Evolutionary conservation across 1,140 invertebrate species (phyloP).

Genomic region (Pachyrhynchus sulphureomaculatus): DNA sequence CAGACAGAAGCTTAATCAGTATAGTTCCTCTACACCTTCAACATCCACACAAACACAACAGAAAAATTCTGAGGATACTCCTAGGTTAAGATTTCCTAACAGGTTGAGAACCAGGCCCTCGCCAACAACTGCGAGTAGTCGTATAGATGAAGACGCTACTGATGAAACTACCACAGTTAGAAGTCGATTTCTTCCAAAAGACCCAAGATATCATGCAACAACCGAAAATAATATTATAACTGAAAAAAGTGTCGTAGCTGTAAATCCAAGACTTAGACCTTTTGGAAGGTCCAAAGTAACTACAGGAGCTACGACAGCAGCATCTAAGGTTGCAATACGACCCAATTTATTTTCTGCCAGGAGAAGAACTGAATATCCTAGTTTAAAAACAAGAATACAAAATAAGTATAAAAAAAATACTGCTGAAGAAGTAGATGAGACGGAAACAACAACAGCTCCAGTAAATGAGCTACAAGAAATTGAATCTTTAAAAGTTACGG

Average conservation of each 20-base stretch:
- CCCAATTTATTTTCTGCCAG: constrained; percentile 45
- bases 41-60: constrained; percentile 49
- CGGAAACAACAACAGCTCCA: background rate
- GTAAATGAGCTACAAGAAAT: background rate
- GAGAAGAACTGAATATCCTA: constrained; percentile 39
- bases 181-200: constrained; percentile 48
- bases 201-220: constrained; percentile 37
- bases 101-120: constrained; percentile 19
- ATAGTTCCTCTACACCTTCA: constrained; percentile 55
- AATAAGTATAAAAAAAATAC: constrained; percentile 39
- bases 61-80: constrained; percentile 30
- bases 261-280: constrained; percentile 45
- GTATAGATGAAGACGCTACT: constrained; percentile 20
- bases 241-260: constrained; percentile 38
- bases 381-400: constrained; percentile 41
- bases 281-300: constrained; percentile 43
- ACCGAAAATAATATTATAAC: constrained; percentile 31
- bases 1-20: constrained; percentile 52
- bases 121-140: constrained; percentile 25
- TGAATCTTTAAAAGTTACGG: background rate
- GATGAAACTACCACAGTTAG: constrained; percentile 50
- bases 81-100: constrained; percentile 52
- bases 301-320: constrained; percentile 32
- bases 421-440: constrained; percentile 11
- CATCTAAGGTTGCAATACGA: constrained; percentile 44